Evolutionary conservation across 2,113 vertebrate genomes (phyloP).

Genomic region (Rhodinocichla rosea): DNA sequence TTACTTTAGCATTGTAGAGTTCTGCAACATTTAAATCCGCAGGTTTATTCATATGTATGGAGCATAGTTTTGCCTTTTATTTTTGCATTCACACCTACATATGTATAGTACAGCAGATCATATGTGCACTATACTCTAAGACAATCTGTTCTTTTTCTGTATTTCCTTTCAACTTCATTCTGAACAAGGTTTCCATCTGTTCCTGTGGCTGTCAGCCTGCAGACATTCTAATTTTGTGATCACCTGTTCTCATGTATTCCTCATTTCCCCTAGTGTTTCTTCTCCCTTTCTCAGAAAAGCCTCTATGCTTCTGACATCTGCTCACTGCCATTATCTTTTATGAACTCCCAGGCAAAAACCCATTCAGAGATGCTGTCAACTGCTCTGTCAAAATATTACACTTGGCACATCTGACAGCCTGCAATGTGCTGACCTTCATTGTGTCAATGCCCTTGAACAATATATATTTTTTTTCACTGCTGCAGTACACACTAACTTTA

Average conservation of each 20-base stretch:
- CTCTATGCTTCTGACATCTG: constrained; percentile 13
- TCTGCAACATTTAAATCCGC: background rate
- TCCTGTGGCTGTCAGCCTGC: constrained; percentile 21
- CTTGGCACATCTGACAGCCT: background rate
- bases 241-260: constrained; percentile 43
- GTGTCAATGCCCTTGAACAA: background rate
- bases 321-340: constrained; percentile 23
- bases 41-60: background rate
- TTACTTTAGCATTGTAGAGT: background rate
- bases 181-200: constrained; percentile 36
- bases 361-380: background rate
- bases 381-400: background rate
- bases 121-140: background rate
- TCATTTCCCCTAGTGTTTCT: background rate
- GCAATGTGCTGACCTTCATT: background rate
- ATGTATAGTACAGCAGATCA: background rate
- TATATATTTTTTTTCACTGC: background rate
- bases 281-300: constrained; percentile 5
- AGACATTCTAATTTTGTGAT: constrained; percentile 35
- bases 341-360: constrained; percentile 11
- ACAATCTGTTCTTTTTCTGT: background rate
- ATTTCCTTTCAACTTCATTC: constrained; percentile 6
- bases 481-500: background rate
- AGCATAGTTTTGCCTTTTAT: background rate
- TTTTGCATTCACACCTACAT: background rate